Conservation (phyloP, 2,797 vertebrate genomes). For the Anguilla pacifica region DNA sequence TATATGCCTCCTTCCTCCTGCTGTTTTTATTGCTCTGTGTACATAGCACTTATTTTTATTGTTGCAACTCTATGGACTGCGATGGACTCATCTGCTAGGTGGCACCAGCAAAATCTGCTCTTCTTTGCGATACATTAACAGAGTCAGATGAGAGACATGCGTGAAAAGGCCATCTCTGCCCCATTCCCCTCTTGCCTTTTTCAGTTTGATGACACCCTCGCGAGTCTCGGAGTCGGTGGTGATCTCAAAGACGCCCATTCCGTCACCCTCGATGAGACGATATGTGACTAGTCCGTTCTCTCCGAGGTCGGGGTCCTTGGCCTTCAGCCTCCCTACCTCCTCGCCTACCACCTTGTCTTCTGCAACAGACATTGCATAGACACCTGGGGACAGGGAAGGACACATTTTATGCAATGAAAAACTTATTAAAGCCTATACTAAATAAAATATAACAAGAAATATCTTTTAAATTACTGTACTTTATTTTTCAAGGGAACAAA, state of each 20-base stretch:
- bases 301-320: slow-evolving; percentile 91
- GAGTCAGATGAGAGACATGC: neutral
- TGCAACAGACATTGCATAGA: slow-evolving; percentile 83
- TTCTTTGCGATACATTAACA: neutral
- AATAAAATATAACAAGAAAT: neutral
- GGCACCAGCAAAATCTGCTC: slow-evolving; percentile 41
- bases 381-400: slow-evolving; percentile 62
- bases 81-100: neutral
- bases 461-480: neutral
- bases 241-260: slow-evolving; percentile 86
- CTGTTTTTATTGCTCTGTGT: slow-evolving; percentile 16
- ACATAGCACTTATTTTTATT: slow-evolving; percentile 26
- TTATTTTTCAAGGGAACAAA: neutral
- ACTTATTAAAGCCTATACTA: neutral
- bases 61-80: neutral
- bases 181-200: slow-evolving; percentile 79
- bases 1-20: slow-evolving; percentile 32
- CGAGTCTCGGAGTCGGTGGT: slow-evolving; percentile 91
- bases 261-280: slow-evolving; percentile 88
- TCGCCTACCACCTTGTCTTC: slow-evolving; percentile 81
- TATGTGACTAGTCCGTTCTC: slow-evolving; percentile 94
- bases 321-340: slow-evolving; percentile 86
- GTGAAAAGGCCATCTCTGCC: neutral
- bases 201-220: slow-evolving; percentile 93
- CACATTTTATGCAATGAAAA: neutral